Conservation (phyloP, 2,113 vertebrate species). For the Climacteris rufus region DNA sequence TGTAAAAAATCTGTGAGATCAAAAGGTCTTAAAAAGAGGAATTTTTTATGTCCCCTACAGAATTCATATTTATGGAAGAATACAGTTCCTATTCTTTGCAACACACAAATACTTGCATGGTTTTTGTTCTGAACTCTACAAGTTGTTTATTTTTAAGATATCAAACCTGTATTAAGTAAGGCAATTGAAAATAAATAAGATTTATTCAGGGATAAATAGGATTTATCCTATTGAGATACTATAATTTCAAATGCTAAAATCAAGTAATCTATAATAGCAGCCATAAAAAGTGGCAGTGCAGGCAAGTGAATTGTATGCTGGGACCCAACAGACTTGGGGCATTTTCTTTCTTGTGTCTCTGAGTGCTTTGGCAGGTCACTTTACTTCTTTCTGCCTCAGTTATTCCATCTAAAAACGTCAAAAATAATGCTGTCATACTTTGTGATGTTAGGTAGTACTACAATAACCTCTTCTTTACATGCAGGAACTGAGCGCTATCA, state of each 20-base stretch:
- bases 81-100: background rate
- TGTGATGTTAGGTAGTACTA: background rate
- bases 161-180: background rate
- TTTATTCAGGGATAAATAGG: background rate
- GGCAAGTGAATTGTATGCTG: background rate
- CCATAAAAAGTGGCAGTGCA: background rate
- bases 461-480: background rate
- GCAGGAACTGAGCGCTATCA: background rate
- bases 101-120: background rate
- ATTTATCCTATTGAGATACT: background rate
- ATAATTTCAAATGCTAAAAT: background rate
- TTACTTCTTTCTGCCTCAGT: background rate
- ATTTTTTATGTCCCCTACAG: background rate
- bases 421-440: background rate
- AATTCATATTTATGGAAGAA: background rate
- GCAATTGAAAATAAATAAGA: background rate
- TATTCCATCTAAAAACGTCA: background rate
- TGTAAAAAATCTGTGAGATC: background rate
- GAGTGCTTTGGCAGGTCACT: background rate
- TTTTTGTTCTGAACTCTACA: background rate
- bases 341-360: background rate
- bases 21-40: background rate
- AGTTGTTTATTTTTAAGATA: background rate
- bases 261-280: background rate
- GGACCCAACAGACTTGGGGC: background rate